Percentiles rank a stretch among this genome's conserved stretches.
Evolutionary conservation across 2,113 vertebrate species (phyloP).

Genomic region (Prunella himalayana): DNA sequence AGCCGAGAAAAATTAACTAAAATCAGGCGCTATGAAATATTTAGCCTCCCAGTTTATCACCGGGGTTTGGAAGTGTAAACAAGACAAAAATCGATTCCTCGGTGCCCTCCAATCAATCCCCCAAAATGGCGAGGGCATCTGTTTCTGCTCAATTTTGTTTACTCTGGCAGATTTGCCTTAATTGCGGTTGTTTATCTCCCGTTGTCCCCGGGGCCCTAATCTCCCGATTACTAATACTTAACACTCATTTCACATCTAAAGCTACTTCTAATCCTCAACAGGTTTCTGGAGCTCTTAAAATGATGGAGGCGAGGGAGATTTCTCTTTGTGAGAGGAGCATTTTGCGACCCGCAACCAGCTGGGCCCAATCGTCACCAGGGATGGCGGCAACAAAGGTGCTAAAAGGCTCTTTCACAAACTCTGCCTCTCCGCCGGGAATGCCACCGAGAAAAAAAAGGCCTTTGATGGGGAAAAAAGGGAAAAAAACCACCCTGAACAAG

Average conservation of each 20-base stretch:
- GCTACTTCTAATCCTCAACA: slow-evolving; percentile 82
- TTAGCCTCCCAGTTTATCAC: slow-evolving; percentile 73
- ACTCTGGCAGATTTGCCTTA: slow-evolving; percentile 81
- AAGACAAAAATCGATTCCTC: slow-evolving; percentile 91
- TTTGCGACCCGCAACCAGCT: slow-evolving; percentile 84
- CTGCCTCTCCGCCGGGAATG: slow-evolving; percentile 70
- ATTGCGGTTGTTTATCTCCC: slow-evolving; percentile 87
- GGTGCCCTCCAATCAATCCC: slow-evolving; percentile 82
- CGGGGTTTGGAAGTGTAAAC: slow-evolving; percentile 90
- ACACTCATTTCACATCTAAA: slow-evolving; percentile 88
- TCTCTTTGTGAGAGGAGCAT: slow-evolving; percentile 84
- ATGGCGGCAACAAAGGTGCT: slow-evolving; percentile 88
- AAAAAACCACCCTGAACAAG: slow-evolving; percentile 35
- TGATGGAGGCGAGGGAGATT: slow-evolving; percentile 58
- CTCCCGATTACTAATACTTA: slow-evolving; percentile 87
- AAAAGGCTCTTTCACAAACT: slow-evolving; percentile 91
- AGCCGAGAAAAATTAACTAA: slow-evolving; percentile 74
- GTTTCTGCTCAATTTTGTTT: slow-evolving; percentile 79
- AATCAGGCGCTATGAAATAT: slow-evolving; percentile 78
- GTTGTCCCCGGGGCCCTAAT: slow-evolving; percentile 75
- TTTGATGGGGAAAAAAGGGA: slow-evolving; percentile 18
- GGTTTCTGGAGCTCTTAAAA: slow-evolving; percentile 79
- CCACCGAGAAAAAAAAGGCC: slow-evolving; percentile 55
- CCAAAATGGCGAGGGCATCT: slow-evolving; percentile 80
- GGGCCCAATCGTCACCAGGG: slow-evolving; percentile 82